Conservation (phyloP, 2,888 invertebrate genomes). For the Calliphora vomitoria region DNA sequence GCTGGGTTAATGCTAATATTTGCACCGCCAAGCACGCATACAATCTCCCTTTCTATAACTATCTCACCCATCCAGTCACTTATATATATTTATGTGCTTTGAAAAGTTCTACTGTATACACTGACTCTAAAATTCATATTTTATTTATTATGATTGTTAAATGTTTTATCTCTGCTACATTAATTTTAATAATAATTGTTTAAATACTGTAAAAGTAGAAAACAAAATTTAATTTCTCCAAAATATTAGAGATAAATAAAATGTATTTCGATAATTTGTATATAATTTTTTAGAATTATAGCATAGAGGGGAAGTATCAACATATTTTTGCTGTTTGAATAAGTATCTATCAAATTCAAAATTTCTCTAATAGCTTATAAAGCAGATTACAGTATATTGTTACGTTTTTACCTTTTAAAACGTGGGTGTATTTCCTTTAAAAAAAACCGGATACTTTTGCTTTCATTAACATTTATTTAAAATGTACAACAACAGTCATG, state of each 20-base stretch:
- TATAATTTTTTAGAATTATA: neutral
- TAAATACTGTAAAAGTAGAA: constrained; percentile 7
- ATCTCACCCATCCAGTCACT: neutral
- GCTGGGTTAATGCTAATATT: too few relatives aligned
- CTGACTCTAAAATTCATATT: constrained; percentile 37
- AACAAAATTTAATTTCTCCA: neutral
- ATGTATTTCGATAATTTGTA: neutral
- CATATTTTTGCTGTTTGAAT: too few relatives aligned
- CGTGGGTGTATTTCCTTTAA: too few relatives aligned
- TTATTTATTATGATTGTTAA: constrained; percentile 61
- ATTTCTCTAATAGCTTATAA: too few relatives aligned
- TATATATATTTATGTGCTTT: neutral
- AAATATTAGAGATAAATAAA: constrained; percentile 17
- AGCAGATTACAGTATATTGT: too few relatives aligned
- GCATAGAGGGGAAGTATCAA: too few relatives aligned
- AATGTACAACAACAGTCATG: too few relatives aligned
- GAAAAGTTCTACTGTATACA: constrained; percentile 35
- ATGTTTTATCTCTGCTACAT: constrained; percentile 68
- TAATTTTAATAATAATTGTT: constrained; percentile 59
- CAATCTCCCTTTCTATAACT: neutral
- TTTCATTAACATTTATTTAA: too few relatives aligned
- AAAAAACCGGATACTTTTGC: too few relatives aligned
- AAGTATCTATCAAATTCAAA: too few relatives aligned
- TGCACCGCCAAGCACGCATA: too few relatives aligned
- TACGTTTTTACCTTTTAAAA: too few relatives aligned